Evolutionary conservation across 1,140 invertebrate genomes (phyloP).

Genomic region (Drosophila leontia): DNA sequence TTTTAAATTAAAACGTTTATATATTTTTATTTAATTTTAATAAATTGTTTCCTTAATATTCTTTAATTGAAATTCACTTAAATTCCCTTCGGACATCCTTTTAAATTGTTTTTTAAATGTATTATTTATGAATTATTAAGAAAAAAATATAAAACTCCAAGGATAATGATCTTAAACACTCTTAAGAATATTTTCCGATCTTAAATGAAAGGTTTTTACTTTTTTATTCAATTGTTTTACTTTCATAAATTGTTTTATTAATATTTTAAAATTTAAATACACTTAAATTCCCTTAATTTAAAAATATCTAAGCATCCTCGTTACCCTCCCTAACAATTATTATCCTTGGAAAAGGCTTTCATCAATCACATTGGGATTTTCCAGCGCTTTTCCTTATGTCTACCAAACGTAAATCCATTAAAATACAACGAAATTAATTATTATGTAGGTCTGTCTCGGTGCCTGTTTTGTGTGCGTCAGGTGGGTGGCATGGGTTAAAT

Average conservation of each 20-base stretch:
- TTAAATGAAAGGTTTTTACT: not conserved
- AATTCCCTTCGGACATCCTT: no score
- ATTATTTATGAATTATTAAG: no score
- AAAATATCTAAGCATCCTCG: not conserved
- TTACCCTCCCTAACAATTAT: not conserved
- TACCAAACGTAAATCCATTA: conserved; percentile 71
- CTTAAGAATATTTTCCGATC: no score
- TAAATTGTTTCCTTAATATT: no score
- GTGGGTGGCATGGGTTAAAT: conserved; percentile 28
- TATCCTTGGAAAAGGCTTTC: conserved; percentile 25
- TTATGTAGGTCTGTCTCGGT: conserved; percentile 49
- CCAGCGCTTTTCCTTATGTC: conserved; percentile 55
- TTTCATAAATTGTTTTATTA: not conserved
- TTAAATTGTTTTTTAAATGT: no score
- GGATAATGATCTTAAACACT: no score
- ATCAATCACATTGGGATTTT: conserved; percentile 62
- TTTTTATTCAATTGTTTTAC: not conserved
- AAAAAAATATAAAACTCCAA: no score
- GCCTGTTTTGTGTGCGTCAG: conserved; percentile 20
- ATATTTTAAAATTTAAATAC: not conserved
- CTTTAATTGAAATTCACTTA: no score
- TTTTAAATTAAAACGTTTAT: not conserved
- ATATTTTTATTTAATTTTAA: not conserved
- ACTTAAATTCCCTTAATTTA: not conserved
- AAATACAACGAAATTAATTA: conserved; percentile 80